These are phyloP conservation scores for Metalampra italica DNA, from an alignment of 2,888 invertebrate genomes.

Conservation along the genomic window DNA sequence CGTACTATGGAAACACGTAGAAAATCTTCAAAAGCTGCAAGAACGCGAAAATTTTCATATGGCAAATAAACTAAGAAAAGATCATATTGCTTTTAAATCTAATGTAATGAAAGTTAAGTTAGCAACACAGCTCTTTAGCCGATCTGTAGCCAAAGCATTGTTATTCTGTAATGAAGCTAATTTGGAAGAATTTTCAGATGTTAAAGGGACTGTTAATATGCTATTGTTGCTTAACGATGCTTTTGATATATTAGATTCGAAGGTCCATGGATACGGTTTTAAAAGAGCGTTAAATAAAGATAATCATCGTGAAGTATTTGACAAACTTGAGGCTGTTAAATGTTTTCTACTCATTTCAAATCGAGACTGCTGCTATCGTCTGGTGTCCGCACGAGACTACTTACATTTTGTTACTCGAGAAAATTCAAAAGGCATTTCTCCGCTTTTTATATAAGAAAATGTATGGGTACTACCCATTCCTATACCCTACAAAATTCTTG, in stretches of 20 bases:
- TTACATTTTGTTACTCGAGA: too few relatives aligned
- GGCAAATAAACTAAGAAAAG: slow-evolving; percentile 7
- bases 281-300: slow-evolving; percentile 6
- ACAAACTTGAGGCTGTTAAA: neutral
- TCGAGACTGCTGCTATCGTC: too few relatives aligned
- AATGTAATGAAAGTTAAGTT: slow-evolving; percentile 16
- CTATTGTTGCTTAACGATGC: slow-evolving; percentile 2
- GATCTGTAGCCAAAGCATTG: slow-evolving; percentile 6
- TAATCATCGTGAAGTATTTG: neutral
- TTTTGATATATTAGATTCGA: slow-evolving; percentile 10
- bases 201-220: neutral
- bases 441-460: too few relatives aligned
- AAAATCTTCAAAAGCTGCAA: slow-evolving; percentile 7
- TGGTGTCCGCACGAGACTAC: too few relatives aligned
- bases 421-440: too few relatives aligned
- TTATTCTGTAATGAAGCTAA: neutral
- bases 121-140: slow-evolving; percentile 11
- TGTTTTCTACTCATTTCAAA: too few relatives aligned
- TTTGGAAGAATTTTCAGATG: neutral
- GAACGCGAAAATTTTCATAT: slow-evolving; percentile 6
- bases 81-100: slow-evolving; percentile 10
- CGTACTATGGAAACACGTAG: neutral
- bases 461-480: too few relatives aligned
- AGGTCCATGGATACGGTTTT: slow-evolving; percentile 2
- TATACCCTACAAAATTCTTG: too few relatives aligned